phyloP scores from a whole-genome alignment of 1,140 invertebrate genomes.

The Nilaparvata lugens region DNA sequence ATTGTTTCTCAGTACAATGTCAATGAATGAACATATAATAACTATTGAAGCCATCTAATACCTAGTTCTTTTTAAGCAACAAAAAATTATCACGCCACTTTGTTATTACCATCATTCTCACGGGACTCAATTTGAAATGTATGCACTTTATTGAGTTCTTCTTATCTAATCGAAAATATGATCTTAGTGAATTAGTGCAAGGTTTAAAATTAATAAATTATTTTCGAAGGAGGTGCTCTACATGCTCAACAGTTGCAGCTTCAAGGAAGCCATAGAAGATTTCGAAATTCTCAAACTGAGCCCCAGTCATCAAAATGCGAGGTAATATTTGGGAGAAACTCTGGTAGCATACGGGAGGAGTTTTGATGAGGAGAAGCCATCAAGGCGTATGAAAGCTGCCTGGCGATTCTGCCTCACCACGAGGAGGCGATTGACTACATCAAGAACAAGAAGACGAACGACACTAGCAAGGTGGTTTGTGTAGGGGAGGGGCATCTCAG shows the following conservation, averaged over 20 bases:
- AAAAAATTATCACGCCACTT: too few relatives aligned
- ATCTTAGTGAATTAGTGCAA: too few relatives aligned
- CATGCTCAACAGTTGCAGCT: slow-evolving; percentile 90
- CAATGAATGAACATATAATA: too few relatives aligned
- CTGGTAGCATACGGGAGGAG: slow-evolving; percentile 67
- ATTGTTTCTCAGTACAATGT: too few relatives aligned
- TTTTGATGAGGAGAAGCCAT: slow-evolving; percentile 78
- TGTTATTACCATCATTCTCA: too few relatives aligned
- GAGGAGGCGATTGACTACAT: slow-evolving; percentile 74
- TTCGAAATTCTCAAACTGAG: slow-evolving; percentile 84
- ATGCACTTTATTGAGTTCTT: too few relatives aligned
- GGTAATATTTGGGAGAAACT: slow-evolving; percentile 90
- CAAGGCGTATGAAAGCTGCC: slow-evolving; percentile 72
- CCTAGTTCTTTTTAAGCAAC: too few relatives aligned
- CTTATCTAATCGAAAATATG: too few relatives aligned
- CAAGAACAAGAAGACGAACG: slow-evolving; percentile 49
- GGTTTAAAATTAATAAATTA: too few relatives aligned
- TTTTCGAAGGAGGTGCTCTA: too few relatives aligned
- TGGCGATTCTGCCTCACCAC: slow-evolving; percentile 69
- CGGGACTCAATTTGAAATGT: too few relatives aligned
- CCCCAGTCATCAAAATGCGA: slow-evolving; percentile 84
- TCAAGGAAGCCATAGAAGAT: slow-evolving; percentile 87
- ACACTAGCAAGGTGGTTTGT: slow-evolving; percentile 34
- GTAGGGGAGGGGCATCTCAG: slow-evolving; percentile 43
- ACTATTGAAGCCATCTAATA: too few relatives aligned